A percentile compares a stretch with the other conserved stretches of the same genome.
Evolutionary conservation across 2,113 vertebrate species (phyloP).

Genomic region (Prietella phreatophila): DNA sequence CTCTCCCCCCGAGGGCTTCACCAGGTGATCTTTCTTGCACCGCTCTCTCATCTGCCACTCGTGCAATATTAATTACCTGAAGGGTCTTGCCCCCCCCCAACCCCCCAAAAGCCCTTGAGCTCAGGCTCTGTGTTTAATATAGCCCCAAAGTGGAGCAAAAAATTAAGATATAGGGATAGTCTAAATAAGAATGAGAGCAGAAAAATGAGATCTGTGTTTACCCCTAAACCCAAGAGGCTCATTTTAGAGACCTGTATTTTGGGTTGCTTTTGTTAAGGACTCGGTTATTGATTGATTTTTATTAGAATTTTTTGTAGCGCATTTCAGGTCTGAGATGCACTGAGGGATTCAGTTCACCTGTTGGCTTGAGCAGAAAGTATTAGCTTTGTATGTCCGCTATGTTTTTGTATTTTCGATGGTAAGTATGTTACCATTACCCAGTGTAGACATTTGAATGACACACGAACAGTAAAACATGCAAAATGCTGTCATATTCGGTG

Average conservation of each 20-base stretch:
- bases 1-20: constrained; percentile 71
- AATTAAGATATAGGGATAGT: constrained; percentile 65
- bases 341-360: not conserved
- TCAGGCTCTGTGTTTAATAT: constrained; percentile 61
- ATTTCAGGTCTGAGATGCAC: not conserved
- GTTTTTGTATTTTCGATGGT: not conserved
- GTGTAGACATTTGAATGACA: not conserved
- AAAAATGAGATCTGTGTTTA: constrained; percentile 55
- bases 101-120: constrained; percentile 67
- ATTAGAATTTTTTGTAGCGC: not conserved
- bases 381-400: not conserved
- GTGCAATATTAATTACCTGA: constrained; percentile 89
- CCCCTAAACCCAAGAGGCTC: constrained; percentile 46
- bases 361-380: not conserved
- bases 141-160: constrained; percentile 61
- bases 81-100: constrained; percentile 72
- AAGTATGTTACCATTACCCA: not conserved
- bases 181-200: constrained; percentile 66
- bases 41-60: constrained; percentile 84
- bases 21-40: constrained; percentile 90
- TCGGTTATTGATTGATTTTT: not conserved
- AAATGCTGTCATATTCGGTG: not conserved
- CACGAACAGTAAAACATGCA: not conserved
- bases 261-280: not conserved
- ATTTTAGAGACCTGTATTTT: constrained; percentile 64